Base-by-base conservation (phyloP, 2,888 invertebrate genomes). In the Ophonus ardosiacus region DNA sequence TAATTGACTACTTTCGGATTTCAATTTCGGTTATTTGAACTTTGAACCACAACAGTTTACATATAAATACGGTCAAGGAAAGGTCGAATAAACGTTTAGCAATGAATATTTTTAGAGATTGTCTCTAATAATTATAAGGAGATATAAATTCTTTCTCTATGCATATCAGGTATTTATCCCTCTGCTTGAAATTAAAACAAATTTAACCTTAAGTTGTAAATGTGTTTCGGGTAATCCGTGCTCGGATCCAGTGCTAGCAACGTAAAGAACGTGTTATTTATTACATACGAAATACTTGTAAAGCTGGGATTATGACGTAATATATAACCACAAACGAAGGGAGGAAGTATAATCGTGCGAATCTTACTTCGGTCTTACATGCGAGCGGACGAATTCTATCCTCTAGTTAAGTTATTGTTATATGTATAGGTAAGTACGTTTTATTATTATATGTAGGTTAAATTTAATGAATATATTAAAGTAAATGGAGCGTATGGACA, bases 291-390 rank as follows among this genome's bases (percentile, higher is more conserved):
- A 68, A 68, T 68, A 38, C 68, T 68, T 68, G 68, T 68, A 68
- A 68, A 68, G 68, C 68, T 31, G 38, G 68, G 68, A 68, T 68
- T 68, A 68, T 68, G 68, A 68, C 24, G 68, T 68, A 68, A 68
- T 68, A 68, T 68, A 68, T 68, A 68, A 68, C 68, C 31, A 68
- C 63, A 63, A 13, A 8, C 43, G 18, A 18, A 59, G 31, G 38
- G 31, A 38, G 31, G 68, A 68, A 68, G 68, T 24, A 38, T 68
- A 68, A 68, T 68, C 68, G 38, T 38, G 68, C 68, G 68, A 31
- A 31, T 68, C 68, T 68, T 68, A 68, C 68, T 31, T 18, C 63
- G 7, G 24, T 21, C 18, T 21, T 18, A 24, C 63, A 63, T 63
- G 68, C 31, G 13, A 38, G 24, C 24, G 38, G 68, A 15, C 38